Evolutionary conservation across 2,113 vertebrate genomes (phyloP), one percentile per base, ranked within the genome.

Genomic region (Periophthalmodon schlosseri): DNA sequence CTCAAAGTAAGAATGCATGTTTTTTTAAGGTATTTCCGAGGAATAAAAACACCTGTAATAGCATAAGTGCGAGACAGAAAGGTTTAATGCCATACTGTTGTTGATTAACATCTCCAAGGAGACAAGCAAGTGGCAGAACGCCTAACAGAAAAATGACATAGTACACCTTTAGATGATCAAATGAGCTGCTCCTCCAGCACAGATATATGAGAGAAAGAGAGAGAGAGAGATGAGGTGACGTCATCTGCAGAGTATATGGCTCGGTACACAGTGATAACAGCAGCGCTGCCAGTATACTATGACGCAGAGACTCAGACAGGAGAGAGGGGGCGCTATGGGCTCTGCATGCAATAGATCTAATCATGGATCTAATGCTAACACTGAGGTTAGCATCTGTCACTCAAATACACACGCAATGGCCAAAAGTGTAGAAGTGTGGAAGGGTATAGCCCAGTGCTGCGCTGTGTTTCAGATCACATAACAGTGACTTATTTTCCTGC

Each of bases 171-270:
- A 28, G 28, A 28, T 28, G 28, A 28, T 57, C 39, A 18, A 47
- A 34, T 73, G 69, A 52, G 70, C 39, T 7, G 10, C 39, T 10
- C 39, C 39, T 50, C 49, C 49, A 16, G 49, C 49, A 16, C 49
- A 16, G 49, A 50, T 16, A 52, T 6, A 52, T 5, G 24, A 52
- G 73, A 56, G 50, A 18, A 68, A 50, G 21, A 46, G 47, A 71
- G 69, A 54, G 74, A 60, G 68, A 50, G 72, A 58, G 73, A 68
- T 39, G 70, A 39, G 74, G 49, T 87, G 80, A 79, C 81, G 74
- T 85, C 83, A 81, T 81, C 73, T 66, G 63, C 68, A 81, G 74
- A 54, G 64, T 52, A 28, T 69, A 13, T 76, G 76, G 73, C 81
- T n/a, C 77, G 78, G 74, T 72, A 82, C 21, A 2, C 54, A 74